Conservation (phyloP, 2,113 vertebrate genomes). For the Varanus komodoensis region DNA sequence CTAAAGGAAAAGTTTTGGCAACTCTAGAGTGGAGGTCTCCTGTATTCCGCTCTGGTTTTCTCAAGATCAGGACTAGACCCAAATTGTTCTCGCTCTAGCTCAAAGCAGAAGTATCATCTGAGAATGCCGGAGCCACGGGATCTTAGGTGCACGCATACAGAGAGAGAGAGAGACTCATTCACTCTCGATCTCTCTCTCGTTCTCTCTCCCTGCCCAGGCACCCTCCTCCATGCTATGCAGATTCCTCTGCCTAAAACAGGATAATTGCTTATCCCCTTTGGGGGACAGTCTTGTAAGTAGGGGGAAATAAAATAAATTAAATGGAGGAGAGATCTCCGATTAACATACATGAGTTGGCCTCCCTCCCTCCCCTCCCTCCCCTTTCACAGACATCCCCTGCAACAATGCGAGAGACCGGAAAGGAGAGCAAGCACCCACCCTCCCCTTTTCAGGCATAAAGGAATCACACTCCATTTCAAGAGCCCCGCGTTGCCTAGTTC, state of each 20-base stretch:
- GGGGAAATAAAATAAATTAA: constrained; percentile 56
- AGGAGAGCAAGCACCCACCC: constrained; percentile 58
- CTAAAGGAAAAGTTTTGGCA: neutral
- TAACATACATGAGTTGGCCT: constrained; percentile 35
- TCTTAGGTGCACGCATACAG: neutral
- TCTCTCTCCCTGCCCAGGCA: neutral
- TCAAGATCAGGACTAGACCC: neutral
- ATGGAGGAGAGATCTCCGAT: constrained; percentile 15
- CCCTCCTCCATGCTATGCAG: neutral
- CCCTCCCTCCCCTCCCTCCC: constrained; percentile 38
- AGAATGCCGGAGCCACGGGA: neutral
- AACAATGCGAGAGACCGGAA: constrained; percentile 55
- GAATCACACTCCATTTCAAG: constrained; percentile 15
- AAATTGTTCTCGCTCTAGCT: neutral
- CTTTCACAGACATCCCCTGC: constrained; percentile 55
- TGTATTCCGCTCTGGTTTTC: neutral
- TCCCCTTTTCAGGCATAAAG: constrained; percentile 55
- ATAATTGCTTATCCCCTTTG: neutral
- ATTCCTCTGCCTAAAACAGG: constrained; percentile 17
- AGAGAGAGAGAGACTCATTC: too few species aligned
- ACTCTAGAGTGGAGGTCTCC: neutral
- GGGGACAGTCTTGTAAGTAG: constrained; percentile 6
- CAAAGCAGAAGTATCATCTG: neutral
- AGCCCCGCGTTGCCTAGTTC: constrained; percentile 1
- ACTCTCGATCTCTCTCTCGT: too few species aligned